Base-by-base conservation (phyloP, 2,888 invertebrate species). In the Drosophila colorata region DNA sequence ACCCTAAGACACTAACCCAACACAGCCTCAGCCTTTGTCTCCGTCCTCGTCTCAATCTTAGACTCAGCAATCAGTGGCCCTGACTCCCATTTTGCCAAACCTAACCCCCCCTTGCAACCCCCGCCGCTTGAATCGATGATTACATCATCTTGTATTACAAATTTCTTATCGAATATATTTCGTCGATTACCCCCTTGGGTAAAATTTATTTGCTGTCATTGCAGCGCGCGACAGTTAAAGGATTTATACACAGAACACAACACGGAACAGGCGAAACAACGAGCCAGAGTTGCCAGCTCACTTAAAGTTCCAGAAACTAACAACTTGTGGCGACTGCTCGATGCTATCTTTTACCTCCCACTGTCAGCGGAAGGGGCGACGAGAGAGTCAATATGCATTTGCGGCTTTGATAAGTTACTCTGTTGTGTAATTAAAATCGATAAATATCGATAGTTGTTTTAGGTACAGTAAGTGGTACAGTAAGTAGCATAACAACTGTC, bases 111-210 rank as follows among this genome's bases (percentile, higher is more conserved):
- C n/a, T 28, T 23, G 56, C 63, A 49, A 49, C 23, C 46, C 28
- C 14, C 43, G 9, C 20, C 56, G 52, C 53, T 51, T 66, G 46
- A 63, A 76, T 82, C 88, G 80, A 87, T 78, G 79, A 85, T 80
- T 79, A 77, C 78, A 83, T 82, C 80, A 88, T 82, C 85, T 84
- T 84, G 78, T 78, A 78, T 80, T 83, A 86, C 90, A 81, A 88
- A 90, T 87, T 89, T 88, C 82, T 76, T 79, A 90, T 90, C 91
- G 90, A 91, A 89, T 89, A 87, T 90, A 88, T 89, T 87, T 82
- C 80, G 87, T 89, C 91, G 91, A 91, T 91, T 91, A 91, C 91
- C 88, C 91, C 91, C 91, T 85, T 87, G 91, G 91, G 91, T 91
- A 80, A 89, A 91, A 92, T 91, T 90, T 91, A 91, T 91, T 90